phyloP scores from a whole-genome alignment of 35 echinoderm and acorn worm species.

The Apostichopus japonicus region DNA sequence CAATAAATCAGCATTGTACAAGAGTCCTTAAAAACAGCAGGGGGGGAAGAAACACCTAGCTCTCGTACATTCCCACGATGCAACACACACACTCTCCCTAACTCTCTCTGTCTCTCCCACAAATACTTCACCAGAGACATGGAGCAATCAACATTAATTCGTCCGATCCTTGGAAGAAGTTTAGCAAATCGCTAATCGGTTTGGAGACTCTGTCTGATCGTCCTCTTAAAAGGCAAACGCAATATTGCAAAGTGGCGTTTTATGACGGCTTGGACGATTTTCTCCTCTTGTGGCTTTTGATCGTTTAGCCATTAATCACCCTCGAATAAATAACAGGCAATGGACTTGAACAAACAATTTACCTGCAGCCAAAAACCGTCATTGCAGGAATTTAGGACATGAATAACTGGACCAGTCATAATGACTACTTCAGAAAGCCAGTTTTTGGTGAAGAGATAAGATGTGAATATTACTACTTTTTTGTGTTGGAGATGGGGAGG shows the following conservation, averaged over 20 bases:
- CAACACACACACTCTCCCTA: not conserved
- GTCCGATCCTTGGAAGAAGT: not conserved
- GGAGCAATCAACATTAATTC: slow-evolving; percentile 25
- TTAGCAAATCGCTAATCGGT: slow-evolving; percentile 11
- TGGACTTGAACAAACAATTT: slow-evolving; percentile 18
- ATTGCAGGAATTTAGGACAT: no score
- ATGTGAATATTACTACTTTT: no score
- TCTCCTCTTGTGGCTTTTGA: slow-evolving; percentile 17
- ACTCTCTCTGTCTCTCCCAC: not conserved
- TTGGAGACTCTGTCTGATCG: slow-evolving; percentile 7
- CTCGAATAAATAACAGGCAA: not conserved
- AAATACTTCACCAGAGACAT: not conserved
- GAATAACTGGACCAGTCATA: no score
- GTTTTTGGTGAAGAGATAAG: no score
- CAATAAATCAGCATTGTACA: slow-evolving; percentile 28
- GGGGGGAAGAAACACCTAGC: not conserved
- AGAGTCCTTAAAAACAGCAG: slow-evolving; percentile 14
- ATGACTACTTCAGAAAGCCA: no score
- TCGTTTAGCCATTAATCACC: slow-evolving; percentile 26
- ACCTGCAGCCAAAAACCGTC: not conserved
- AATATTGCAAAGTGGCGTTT: slow-evolving; percentile 33
- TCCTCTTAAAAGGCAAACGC: slow-evolving; percentile 38
- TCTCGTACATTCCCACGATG: not conserved
- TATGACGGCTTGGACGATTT: not conserved
- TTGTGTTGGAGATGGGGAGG: no score